Conservation (phyloP, 2,888 invertebrate genomes). For the Watsonalla cultraria region DNA sequence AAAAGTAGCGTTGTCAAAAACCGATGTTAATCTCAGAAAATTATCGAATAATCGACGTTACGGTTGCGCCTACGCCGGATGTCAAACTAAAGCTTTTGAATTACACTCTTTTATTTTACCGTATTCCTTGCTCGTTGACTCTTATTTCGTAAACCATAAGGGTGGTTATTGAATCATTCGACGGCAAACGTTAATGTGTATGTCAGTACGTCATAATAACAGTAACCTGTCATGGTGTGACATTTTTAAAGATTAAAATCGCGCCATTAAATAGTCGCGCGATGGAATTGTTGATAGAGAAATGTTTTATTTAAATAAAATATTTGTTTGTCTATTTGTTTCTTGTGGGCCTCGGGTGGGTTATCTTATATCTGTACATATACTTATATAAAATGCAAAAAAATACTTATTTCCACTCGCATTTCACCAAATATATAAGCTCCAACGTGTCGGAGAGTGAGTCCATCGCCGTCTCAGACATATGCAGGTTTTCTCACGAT, state of each 20-base stretch:
- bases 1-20: constrained; percentile 68
- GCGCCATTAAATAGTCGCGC: constrained; percentile 58
- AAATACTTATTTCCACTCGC: no score
- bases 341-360: constrained; percentile 14
- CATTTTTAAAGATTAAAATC: constrained; percentile 65
- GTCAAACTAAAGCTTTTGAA: constrained; percentile 54
- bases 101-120: constrained; percentile 12
- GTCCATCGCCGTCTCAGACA: no score
- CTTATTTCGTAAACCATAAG: constrained; percentile 15
- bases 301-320: constrained; percentile 57
- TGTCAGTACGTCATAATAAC: constrained; percentile 59
- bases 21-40: constrained; percentile 65
- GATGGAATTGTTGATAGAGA: constrained; percentile 62
- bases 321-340: constrained; percentile 28
- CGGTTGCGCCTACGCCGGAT: constrained; percentile 70
- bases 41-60: constrained; percentile 75
- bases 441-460: no score
- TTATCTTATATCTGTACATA: neutral
- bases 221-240: constrained; percentile 73
- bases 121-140: constrained; percentile 7
- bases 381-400: no score
- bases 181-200: constrained; percentile 12
- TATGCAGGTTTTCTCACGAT: no score
- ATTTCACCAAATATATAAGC: no score
- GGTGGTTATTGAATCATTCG: constrained; percentile 12